These are phyloP conservation scores for Orientallactaga bullata DNA, from an alignment of 2,113 vertebrate species.

Conservation along the genomic window DNA sequence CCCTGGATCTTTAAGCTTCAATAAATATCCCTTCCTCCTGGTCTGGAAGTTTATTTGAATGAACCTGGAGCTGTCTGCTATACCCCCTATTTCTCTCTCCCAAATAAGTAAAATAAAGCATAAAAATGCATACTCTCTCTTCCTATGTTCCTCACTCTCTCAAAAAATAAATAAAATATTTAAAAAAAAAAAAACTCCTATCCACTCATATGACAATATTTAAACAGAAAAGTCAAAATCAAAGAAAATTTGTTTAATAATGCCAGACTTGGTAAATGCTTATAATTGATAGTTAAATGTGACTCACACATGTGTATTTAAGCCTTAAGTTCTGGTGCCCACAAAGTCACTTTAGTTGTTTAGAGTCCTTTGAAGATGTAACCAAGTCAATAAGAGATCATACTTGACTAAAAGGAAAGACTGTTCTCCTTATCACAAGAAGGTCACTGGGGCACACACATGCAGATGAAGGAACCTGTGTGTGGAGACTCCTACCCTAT, in stretches of 20 bases:
- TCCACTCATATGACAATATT: neutral
- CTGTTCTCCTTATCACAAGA: neutral
- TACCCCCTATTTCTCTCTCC: too few species aligned
- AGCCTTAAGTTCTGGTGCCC: neutral
- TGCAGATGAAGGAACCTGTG: too few species aligned
- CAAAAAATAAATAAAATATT: neutral
- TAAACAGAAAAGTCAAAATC: neutral
- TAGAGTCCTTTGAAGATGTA: neutral
- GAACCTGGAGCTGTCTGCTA: too few species aligned
- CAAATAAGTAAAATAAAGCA: too few species aligned
- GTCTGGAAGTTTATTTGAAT: too few species aligned
- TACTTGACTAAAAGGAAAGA: neutral
- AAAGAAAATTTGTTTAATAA: neutral
- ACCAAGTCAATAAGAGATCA: neutral
- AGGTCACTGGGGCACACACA: neutral
- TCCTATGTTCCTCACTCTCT: neutral
- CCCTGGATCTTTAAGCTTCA: too few species aligned
- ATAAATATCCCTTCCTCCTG: too few species aligned
- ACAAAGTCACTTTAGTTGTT: neutral
- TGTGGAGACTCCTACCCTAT: too few species aligned
- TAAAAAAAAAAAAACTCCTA: neutral
- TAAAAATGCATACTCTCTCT: too few species aligned
- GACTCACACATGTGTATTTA: neutral
- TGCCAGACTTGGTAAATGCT: neutral
- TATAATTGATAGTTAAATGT: neutral